These are phyloP conservation scores for Agapornis canus DNA, from an alignment of 2,797 vertebrate species.

Conservation along the genomic window DNA sequence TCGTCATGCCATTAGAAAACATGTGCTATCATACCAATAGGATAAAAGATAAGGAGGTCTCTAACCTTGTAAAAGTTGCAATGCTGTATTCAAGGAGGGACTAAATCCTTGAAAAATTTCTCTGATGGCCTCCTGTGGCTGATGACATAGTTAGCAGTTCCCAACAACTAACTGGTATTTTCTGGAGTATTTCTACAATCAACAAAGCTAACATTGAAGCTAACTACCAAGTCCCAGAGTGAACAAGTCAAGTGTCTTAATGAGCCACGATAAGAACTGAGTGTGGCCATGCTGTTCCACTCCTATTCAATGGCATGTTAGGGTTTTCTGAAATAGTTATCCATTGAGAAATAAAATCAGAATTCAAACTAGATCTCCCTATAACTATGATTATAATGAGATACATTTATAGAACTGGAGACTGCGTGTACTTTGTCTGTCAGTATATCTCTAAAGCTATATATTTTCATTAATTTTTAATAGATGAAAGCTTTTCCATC, in stretches of 20 bases:
- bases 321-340: not conserved
- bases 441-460: not conserved
- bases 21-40: fast-evolving
- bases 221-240: not conserved
- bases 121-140: not conserved
- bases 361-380: not conserved
- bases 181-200: not conserved
- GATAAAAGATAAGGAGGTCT: not conserved
- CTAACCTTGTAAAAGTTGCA: not conserved
- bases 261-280: not conserved
- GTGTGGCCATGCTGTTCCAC: not conserved
- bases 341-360: not conserved
- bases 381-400: not conserved
- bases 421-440: not conserved
- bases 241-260: not conserved
- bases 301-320: not conserved
- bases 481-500: not conserved
- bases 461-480: not conserved
- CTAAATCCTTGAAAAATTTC: not conserved
- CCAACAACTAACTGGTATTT: not conserved
- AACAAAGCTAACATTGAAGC: not conserved
- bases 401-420: not conserved
- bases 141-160: not conserved
- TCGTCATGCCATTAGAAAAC: fast-evolving
- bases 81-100: not conserved